A percentile compares a stretch with the other conserved stretches of the same genome.
Conservation (phyloP, 2,113 vertebrate species). For the Symphodus melops region DNA sequence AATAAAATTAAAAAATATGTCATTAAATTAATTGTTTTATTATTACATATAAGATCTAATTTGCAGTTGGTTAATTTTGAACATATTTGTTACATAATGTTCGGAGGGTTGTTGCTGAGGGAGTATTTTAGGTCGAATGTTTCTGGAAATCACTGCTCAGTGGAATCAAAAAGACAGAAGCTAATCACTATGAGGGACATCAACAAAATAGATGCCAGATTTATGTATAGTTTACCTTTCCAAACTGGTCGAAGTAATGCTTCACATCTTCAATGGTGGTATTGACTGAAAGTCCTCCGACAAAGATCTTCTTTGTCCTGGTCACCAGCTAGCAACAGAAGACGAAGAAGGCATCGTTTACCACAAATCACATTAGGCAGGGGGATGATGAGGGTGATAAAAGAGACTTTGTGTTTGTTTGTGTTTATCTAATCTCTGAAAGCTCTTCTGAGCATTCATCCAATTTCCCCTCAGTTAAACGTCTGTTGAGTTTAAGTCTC, state of each 20-base stretch:
- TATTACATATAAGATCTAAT: not conserved
- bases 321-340: slow-evolving; percentile 91
- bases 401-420: slow-evolving; percentile 45
- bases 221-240: slow-evolving; percentile 87
- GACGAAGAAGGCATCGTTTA: slow-evolving; percentile 36
- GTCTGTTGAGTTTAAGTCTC: not conserved
- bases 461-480: slow-evolving; percentile 11
- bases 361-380: slow-evolving; percentile 47
- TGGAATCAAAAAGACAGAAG: slow-evolving; percentile 3
- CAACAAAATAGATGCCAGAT: slow-evolving; percentile 21
- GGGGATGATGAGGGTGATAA: slow-evolving; percentile 39
- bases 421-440: slow-evolving; percentile 53
- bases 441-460: slow-evolving; percentile 27
- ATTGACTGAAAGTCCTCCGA: slow-evolving; percentile 95
- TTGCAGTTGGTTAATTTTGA: not conserved
- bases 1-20: not conserved
- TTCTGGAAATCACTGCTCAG: not conserved
- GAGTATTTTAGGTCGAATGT: not conserved
- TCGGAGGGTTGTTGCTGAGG: not conserved
- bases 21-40: not conserved
- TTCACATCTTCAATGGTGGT: slow-evolving; percentile 97
- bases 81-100: not conserved
- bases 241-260: slow-evolving; percentile 97
- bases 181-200: not conserved
- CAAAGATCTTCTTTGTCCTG: slow-evolving; percentile 99